Conservation (phyloP, 2,888 invertebrate species). For the Encarsia formosa region DNA sequence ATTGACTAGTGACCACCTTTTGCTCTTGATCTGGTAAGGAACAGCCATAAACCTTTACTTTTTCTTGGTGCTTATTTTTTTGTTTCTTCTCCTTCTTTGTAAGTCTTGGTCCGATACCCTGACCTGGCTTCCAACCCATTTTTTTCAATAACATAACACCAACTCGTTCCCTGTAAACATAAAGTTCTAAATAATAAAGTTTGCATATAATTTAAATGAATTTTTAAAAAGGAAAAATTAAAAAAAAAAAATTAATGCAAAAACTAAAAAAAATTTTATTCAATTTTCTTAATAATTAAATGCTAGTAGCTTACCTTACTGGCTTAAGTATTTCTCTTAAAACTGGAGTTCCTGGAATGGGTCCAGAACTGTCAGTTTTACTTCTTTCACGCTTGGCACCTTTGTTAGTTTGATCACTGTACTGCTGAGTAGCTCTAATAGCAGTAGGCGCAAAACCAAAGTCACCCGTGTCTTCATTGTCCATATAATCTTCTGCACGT, state of each 20-base stretch:
- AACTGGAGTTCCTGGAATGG: slow-evolving; percentile 56
- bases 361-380: slow-evolving; percentile 37
- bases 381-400: slow-evolving; percentile 47
- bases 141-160: slow-evolving; percentile 79
- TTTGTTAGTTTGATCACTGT: slow-evolving; percentile 53
- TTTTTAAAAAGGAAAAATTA: neutral
- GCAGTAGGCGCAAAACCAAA: slow-evolving; percentile 92
- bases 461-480: slow-evolving; percentile 91
- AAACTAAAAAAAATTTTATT: neutral
- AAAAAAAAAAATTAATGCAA: neutral
- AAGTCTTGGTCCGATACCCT: slow-evolving; percentile 71
- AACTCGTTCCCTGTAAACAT: slow-evolving; percentile 68
- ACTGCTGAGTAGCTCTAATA: slow-evolving; percentile 76
- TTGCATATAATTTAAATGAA: neutral
- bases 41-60: slow-evolving; percentile 56
- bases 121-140: slow-evolving; percentile 91
- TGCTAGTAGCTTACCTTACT: slow-evolving; percentile 50
- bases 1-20: slow-evolving; percentile 35
- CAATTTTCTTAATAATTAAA: slow-evolving; percentile 4
- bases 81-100: slow-evolving; percentile 49
- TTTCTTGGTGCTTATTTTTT: slow-evolving; percentile 38
- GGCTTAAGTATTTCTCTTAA: slow-evolving; percentile 57
- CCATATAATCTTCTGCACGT: slow-evolving; percentile 94
- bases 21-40: slow-evolving; percentile 43
- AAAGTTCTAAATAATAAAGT: slow-evolving; percentile 5